Evolutionary conservation across 2,113 vertebrate genomes (phyloP), one percentile per base, ranked within the genome.

Genomic region (Zosterops japonicus): DNA sequence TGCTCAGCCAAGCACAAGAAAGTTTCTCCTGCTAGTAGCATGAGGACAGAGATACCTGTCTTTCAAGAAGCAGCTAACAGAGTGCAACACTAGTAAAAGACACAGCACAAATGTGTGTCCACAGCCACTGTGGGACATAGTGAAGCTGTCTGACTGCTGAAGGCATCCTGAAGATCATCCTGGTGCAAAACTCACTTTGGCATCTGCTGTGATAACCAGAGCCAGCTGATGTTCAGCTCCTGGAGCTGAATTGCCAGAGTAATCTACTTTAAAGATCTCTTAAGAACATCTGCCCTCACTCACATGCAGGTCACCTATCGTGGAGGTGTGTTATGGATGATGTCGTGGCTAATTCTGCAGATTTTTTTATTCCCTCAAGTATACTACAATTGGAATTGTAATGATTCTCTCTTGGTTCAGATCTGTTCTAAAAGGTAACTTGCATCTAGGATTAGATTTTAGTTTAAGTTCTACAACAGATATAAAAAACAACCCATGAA

Each of bases 41-140:
- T 16, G 11, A 68, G 79, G 19, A 14, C 25, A 65, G n/a, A 56
- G 29, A 72, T 60, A 61, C 29, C n/a, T 7, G 5, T 44, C 36
- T 74, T 61, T 80, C 27, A n/a, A 63, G 87, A 72, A 56, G 16
- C 50, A 67, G 35, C 36, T 61, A 44, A 31, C 16, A n/a, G 85
- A 49, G 5, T 11, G 19, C 2, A 4, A 19, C 41, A 59, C 11
- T 12, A 67, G 29, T 9, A 63, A 64, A 89, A 78, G 15, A 9
- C 33, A 63, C 20, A 52, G 39, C 29, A 81, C 17, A 50, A 33
- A 24, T 57, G 42, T 0, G 3, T 47, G 49, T 19, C 7, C 14
- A 11, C 18, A 25, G n/a, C 6, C 31, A 25, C 46, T 0, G 2
- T 19, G 31, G n/a, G 47, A 42, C 12, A 5, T 3, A 6, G 6